These are phyloP conservation scores for Menidia menidia DNA, from an alignment of 2,797 vertebrate genomes.

Conservation along the genomic window DNA sequence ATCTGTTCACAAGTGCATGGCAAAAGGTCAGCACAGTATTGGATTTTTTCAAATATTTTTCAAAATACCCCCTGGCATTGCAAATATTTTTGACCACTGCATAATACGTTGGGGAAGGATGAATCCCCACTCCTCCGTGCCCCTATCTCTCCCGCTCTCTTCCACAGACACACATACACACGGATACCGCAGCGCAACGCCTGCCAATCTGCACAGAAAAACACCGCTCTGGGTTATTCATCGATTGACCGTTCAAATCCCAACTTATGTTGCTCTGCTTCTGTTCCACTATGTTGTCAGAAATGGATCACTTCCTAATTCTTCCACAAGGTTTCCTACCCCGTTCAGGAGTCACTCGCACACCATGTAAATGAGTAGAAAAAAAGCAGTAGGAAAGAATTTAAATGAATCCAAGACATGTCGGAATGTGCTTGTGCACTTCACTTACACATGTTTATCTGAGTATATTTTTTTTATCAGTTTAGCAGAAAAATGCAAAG, in stretches of 20 bases:
- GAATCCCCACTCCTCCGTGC: conserved; percentile 85
- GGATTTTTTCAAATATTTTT: conserved; percentile 95
- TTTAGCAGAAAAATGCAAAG: conserved; percentile 57
- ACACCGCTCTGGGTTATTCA: conserved; percentile 98
- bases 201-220: conserved; percentile 82
- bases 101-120: conserved; percentile 97
- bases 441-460: conserved; percentile 28
- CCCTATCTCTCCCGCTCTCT: conserved; percentile 50
- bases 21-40: conserved; percentile 94
- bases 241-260: conserved; percentile 99
- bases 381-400: conserved; percentile 65
- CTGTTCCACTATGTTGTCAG: conserved; percentile 78
- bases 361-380: conserved; percentile 80
- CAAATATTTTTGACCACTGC: conserved; percentile 99
- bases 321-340: conserved; percentile 74
- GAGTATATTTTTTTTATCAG: conserved; percentile 63
- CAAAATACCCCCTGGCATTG: conserved; percentile 99
- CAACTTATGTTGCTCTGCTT: conserved; percentile 87
- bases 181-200: conserved; percentile 72
- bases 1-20: conserved; percentile 87
- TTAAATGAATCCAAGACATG: conserved; percentile 70
- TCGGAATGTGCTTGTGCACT: conserved; percentile 53
- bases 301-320: conserved; percentile 83
- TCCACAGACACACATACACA: conserved; percentile 36
- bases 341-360: conserved; percentile 74